Percentiles rank a stretch among this genome's conserved stretches.
phyloP scores from a whole-genome alignment of 1,140 invertebrate genomes.

The Drosophila willistoni region DNA sequence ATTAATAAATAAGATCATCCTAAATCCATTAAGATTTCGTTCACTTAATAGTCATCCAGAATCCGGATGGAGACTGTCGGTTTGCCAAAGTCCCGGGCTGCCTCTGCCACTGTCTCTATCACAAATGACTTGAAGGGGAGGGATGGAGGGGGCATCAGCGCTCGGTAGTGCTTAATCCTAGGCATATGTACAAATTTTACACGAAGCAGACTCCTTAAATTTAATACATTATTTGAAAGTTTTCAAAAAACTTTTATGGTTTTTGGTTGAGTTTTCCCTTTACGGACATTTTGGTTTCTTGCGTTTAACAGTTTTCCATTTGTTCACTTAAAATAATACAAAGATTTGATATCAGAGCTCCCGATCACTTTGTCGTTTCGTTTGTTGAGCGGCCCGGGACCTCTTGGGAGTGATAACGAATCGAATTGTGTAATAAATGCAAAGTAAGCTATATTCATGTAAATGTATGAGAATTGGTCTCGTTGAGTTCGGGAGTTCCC shows the following conservation, averaged over 20 bases:
- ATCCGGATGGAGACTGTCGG: not conserved
- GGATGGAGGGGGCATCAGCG: not conserved
- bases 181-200: conserved; percentile 42
- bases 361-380: not conserved
- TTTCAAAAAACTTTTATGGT: conserved; percentile 64
- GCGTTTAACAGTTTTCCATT: conserved; percentile 11
- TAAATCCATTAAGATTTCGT: not conserved
- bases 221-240: conserved; percentile 47
- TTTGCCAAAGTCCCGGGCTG: not conserved
- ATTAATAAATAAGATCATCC: conserved; percentile 20
- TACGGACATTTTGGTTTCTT: conserved; percentile 58
- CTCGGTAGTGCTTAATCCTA: conserved; percentile 15
- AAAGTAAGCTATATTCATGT: conserved; percentile 37
- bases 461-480: conserved; percentile 48
- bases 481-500: conserved; percentile 39
- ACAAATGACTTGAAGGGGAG: not conserved
- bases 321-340: conserved; percentile 17
- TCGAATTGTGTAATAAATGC: conserved; percentile 57
- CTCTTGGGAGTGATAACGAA: conserved; percentile 21
- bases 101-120: not conserved
- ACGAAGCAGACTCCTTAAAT: conserved; percentile 20
- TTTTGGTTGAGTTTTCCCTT: conserved; percentile 61
- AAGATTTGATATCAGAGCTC: conserved; percentile 7
- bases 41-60: conserved; percentile 10
- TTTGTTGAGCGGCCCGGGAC: conserved; percentile 14